Base-by-base conservation (phyloP, 2,888 invertebrate species). In the Heliconius cydno region DNA sequence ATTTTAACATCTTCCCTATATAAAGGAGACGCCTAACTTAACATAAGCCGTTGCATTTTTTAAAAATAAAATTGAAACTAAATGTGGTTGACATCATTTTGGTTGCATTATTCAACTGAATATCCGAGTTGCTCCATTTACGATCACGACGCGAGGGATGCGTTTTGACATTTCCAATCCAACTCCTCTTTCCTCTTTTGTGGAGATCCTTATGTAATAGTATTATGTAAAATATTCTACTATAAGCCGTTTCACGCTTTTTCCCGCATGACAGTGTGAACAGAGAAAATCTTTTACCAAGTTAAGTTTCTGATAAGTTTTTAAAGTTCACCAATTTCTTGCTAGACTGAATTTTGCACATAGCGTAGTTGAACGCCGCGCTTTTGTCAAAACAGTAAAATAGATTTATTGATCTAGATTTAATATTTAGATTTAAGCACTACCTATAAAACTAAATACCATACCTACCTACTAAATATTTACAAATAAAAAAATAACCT, bases 91-190 rank as follows among this genome's bases (percentile, higher is more conserved):
- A 12, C 71, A 41, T 83, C 84, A 86, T 74, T 87, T 80, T 84
- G 81, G 83, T 63, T 78, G 78, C 75, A 79, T 80, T 79, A 75
- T 78, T 82, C 80, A 79, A 79, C 84, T 81, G 84, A 83, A 86
- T 84, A 85, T 82, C 86, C 85, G 85, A 87, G 88, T 88, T 86
- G 84, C 86, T 87, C 89, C 89, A 89, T 86, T 88, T 87, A 88
- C 87, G 87, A 88, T 91, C 87, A 87, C 87, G 86, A 88, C 88
- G 86, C 89, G 84, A 89, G 87, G 90, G 90, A 91, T 92, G 90
- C 88, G 90, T 92, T 92, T 91, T 92, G 92, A 92, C 88, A 89
- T 88, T 87, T 90, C 90, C 90, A 89, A 91, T 91, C 90, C 90
- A 70, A 71, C 78, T 73, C 28, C 70, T 78, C 70, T 34, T 72